Conservation (phyloP, 2,113 vertebrate genomes). For the Chamaetylas fuelleborni region DNA sequence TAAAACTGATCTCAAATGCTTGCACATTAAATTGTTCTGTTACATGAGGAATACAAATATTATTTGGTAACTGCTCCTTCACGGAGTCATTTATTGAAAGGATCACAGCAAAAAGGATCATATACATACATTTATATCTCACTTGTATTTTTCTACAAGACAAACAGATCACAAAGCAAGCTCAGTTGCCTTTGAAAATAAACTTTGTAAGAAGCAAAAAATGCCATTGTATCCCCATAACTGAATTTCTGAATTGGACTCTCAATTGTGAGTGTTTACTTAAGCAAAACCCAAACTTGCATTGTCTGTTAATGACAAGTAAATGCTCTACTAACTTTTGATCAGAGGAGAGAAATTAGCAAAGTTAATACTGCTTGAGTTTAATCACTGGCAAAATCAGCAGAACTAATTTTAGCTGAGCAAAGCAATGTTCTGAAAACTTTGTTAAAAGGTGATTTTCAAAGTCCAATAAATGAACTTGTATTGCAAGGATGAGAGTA, state of each 20-base stretch:
- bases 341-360: slow-evolving; percentile 5
- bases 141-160: not conserved
- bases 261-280: not conserved
- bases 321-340: slow-evolving; percentile 24
- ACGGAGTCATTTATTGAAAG: not conserved
- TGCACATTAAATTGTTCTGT: not conserved
- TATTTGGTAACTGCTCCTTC: not conserved
- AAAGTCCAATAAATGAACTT: not conserved
- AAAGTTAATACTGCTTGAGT: not conserved
- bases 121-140: not conserved
- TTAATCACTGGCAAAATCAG: slow-evolving; percentile 51
- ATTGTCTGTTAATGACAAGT: not conserved
- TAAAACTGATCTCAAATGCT: not conserved
- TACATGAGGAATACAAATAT: not conserved
- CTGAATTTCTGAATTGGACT: not conserved
- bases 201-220: not conserved
- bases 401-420: not conserved
- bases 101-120: not conserved
- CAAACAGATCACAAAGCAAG: not conserved
- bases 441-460: slow-evolving; percentile 29
- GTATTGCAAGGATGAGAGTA: not conserved
- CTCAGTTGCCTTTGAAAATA: not conserved
- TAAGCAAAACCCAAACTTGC: not conserved
- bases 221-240: not conserved
- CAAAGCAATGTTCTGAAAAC: slow-evolving; percentile 20